These are phyloP conservation scores for Pocillopora verrucosa DNA, from an alignment of 64 coral and sea anemone genomes.

Conservation along the genomic window DNA sequence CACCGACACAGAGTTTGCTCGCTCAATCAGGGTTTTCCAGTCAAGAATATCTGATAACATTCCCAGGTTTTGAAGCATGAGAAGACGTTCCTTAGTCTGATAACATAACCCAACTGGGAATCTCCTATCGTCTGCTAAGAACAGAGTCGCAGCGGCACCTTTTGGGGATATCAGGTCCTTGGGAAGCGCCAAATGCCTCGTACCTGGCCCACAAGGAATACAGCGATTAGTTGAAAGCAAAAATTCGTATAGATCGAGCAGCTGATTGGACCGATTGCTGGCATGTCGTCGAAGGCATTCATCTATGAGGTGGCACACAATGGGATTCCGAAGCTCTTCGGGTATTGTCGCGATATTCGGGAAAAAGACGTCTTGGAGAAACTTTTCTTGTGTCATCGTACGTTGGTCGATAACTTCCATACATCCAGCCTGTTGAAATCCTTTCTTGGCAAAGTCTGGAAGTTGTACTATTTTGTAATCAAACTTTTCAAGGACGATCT, in stretches of 20 bases:
- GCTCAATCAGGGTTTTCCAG: conserved; percentile 63
- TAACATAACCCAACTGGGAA: conserved; percentile 74
- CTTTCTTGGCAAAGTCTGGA: conserved; percentile 63
- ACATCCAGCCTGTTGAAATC: conserved; percentile 33
- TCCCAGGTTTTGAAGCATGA: conserved; percentile 67
- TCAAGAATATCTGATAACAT: conserved; percentile 59
- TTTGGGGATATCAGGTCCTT: conserved; percentile 62
- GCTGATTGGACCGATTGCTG: not conserved
- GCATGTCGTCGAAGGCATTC: conserved; percentile 26
- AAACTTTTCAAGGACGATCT: conserved; percentile 37
- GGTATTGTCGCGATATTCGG: conserved; percentile 45
- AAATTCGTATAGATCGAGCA: not conserved
- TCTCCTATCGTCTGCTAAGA: conserved; percentile 54
- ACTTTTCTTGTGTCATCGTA: conserved; percentile 78
- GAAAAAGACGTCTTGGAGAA: conserved; percentile 77
- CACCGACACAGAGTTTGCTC: conserved; percentile 53
- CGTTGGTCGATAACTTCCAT: conserved; percentile 24
- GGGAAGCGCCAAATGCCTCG: conserved; percentile 48
- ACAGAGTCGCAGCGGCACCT: conserved; percentile 55
- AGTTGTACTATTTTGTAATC: conserved; percentile 65
- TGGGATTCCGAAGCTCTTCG: conserved; percentile 29
- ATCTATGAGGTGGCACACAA: conserved; percentile 67
- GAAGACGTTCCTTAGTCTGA: conserved; percentile 44
- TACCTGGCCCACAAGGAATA: conserved; percentile 59
- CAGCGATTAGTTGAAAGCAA: conserved; percentile 58